phyloP scores from a whole-genome alignment of 2,888 invertebrate species.

The Stomorhina lunata region DNA sequence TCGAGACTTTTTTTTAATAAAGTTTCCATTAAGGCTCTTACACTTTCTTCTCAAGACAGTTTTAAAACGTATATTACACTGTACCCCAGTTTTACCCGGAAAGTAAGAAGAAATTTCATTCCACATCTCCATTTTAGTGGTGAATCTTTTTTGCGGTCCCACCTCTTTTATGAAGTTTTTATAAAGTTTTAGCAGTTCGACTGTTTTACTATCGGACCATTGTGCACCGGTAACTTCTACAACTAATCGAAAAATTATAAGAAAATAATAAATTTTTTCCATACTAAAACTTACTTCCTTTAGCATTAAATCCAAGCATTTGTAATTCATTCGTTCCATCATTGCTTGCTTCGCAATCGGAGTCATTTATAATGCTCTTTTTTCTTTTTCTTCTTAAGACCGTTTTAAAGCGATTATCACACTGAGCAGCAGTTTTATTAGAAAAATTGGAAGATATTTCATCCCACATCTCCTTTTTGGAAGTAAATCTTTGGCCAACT shows the following conservation, averaged over 20 bases:
- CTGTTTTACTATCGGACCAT: not conserved
- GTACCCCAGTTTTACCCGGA: not conserved
- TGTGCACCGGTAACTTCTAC: not conserved
- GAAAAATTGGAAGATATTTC: conserved; percentile 14
- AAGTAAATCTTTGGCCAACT: conserved; percentile 25
- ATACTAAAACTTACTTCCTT: too few species aligned
- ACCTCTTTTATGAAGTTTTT: not conserved
- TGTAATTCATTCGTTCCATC: too few species aligned
- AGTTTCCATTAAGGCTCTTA: too few species aligned
- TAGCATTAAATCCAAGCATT: too few species aligned
- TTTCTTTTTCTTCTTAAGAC: conserved; percentile 29
- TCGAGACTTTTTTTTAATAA: too few species aligned
- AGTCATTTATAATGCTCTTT: too few species aligned
- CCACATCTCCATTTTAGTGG: not conserved
- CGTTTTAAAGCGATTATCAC: conserved; percentile 35
- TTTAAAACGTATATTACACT: not conserved
- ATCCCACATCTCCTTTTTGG: conserved; percentile 32
- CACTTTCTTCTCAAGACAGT: not conserved
- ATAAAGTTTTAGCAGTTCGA: not conserved
- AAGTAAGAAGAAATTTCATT: not conserved
- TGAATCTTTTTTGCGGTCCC: not conserved
- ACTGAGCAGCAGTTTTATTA: conserved; percentile 17
- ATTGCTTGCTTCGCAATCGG: too few species aligned
- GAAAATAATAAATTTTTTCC: too few species aligned
- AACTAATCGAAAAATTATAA: too few species aligned